Conservation (phyloP, 2,113 vertebrate genomes). For the Zapus hudsonius region DNA sequence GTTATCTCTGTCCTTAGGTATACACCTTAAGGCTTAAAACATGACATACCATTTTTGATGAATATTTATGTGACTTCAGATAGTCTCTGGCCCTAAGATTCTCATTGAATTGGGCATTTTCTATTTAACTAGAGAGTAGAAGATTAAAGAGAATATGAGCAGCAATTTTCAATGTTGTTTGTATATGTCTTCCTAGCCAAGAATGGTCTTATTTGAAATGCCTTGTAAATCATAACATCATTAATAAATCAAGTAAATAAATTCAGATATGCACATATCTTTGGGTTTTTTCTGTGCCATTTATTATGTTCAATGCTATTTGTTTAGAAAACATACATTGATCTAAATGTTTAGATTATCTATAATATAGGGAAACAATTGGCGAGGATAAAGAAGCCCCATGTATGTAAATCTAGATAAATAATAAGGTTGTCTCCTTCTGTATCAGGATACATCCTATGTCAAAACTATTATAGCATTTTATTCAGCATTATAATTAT, state of each 20-base stretch:
- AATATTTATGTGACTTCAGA: constrained; percentile 43
- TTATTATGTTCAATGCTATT: background rate
- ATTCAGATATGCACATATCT: background rate
- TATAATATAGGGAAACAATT: background rate
- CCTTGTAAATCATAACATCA: constrained; percentile 29
- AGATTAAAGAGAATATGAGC: constrained; percentile 1
- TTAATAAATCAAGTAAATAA: constrained; percentile 27
- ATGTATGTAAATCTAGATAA: background rate
- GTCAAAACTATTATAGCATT: background rate
- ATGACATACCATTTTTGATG: background rate
- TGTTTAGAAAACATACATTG: constrained; percentile 16
- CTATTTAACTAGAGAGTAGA: constrained; percentile 22
- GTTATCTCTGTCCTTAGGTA: background rate
- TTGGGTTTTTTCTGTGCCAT: background rate
- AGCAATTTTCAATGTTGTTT: constrained; percentile 22
- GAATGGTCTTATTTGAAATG: constrained; percentile 27
- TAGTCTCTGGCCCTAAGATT: background rate
- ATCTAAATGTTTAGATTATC: background rate
- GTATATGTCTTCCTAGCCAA: constrained; percentile 4
- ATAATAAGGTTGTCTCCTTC: background rate
- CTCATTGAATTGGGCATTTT: constrained; percentile 25
- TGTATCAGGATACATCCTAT: background rate
- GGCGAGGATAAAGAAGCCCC: constrained; percentile 1
- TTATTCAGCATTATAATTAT: background rate
- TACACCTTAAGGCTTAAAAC: background rate